Conservation (phyloP, 2,113 vertebrate species). For the Naja naja region DNA sequence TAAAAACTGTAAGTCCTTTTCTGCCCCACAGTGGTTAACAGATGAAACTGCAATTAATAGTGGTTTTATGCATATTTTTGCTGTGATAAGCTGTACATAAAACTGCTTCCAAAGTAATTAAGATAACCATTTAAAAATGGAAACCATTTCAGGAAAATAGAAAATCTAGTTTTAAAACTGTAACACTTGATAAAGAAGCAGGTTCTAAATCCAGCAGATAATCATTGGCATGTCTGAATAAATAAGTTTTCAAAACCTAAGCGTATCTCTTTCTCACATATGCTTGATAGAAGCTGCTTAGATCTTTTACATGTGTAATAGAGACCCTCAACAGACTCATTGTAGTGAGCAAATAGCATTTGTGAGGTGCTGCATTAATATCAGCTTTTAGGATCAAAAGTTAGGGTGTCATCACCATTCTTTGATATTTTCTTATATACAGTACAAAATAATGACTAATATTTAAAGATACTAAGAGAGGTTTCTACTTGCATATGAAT, state of each 20-base stretch:
- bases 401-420: not conserved
- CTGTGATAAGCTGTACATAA: not conserved
- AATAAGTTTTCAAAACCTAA: not conserved
- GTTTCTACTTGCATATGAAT: not conserved
- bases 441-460: not conserved
- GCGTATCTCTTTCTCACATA: not conserved
- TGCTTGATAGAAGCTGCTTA: not conserved
- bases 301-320: not conserved
- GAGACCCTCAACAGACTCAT: not conserved
- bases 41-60: not conserved
- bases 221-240: not conserved
- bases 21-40: not conserved
- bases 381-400: not conserved
- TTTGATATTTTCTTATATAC: not conserved
- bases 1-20: not conserved
- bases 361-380: not conserved
- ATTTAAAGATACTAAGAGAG: not conserved
- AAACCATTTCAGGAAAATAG: not conserved
- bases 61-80: not conserved
- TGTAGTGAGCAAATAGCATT: not conserved
- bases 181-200: not conserved
- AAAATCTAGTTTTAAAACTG: not conserved
- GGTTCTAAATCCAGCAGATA: not conserved
- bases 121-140: not conserved
- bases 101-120: not conserved